These are phyloP conservation scores for Cyphomyrmex costatus DNA, from an alignment of 1,140 invertebrate species.

Conservation along the genomic window DNA sequence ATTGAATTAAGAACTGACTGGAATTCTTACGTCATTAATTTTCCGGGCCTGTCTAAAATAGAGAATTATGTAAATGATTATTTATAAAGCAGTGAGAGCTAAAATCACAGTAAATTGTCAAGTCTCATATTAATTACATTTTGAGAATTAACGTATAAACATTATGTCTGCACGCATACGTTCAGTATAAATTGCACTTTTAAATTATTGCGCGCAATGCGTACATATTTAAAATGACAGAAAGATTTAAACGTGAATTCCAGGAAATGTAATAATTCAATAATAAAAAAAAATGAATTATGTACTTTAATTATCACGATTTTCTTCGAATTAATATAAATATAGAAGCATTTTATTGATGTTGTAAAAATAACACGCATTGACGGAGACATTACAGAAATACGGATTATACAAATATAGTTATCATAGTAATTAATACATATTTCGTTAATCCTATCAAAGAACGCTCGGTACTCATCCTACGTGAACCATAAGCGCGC, in stretches of 20 bases:
- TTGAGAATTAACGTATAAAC: constrained; percentile 31
- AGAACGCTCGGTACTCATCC: background rate
- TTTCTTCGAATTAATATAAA: background rate
- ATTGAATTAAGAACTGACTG: no score
- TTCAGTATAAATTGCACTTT: constrained; percentile 3
- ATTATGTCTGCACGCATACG: background rate
- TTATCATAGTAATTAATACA: constrained; percentile 33
- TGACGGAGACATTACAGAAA: background rate
- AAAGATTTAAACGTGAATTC: background rate
- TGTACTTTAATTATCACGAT: background rate
- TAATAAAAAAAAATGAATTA: constrained; percentile 4
- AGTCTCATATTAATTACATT: constrained; percentile 7
- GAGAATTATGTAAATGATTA: background rate
- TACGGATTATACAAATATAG: background rate
- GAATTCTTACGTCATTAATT: no score
- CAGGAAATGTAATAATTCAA: background rate
- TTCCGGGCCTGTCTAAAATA: background rate
- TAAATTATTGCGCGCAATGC: constrained; percentile 1
- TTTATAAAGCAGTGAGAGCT: background rate
- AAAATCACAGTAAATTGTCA: background rate
- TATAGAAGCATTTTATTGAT: background rate
- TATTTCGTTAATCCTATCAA: constrained; percentile 42
- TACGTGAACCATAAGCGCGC: constrained; percentile 1
- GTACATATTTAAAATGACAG: background rate
- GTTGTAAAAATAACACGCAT: background rate